These are phyloP conservation scores for Crenuchus spilurus DNA, from an alignment of 2,797 vertebrate genomes.

Conservation along the genomic window DNA sequence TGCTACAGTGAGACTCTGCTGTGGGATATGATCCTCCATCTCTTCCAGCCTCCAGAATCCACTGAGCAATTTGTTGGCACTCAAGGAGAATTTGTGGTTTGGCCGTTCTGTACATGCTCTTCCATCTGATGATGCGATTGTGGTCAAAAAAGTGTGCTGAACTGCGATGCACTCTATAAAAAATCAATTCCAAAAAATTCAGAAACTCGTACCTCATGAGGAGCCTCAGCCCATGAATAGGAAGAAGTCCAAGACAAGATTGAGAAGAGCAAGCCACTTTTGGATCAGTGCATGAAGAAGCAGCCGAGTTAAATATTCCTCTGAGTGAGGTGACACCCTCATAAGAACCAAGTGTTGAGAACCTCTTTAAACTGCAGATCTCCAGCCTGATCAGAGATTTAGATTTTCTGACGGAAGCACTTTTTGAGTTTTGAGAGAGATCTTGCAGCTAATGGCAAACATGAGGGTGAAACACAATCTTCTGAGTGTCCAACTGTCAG, in stretches of 20 bases:
- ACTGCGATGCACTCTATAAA: not conserved
- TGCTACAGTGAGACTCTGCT: slow-evolving; percentile 4
- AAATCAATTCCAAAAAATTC: not conserved
- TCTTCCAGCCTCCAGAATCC: not conserved
- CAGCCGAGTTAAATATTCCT: not conserved
- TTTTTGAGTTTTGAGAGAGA: slow-evolving; percentile 11
- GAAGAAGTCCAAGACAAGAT: not conserved
- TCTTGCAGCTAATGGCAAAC: slow-evolving; percentile 4
- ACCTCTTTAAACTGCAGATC: not conserved
- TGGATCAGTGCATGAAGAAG: not conserved
- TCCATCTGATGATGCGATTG: slow-evolving; percentile 26
- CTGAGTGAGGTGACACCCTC: not conserved
- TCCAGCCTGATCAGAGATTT: slow-evolving; percentile 1
- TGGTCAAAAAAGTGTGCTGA: slow-evolving; percentile 12
- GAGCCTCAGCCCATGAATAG: not conserved
- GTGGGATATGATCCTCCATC: not conserved
- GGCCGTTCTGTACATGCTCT: slow-evolving; percentile 20
- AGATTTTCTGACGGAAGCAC: not conserved
- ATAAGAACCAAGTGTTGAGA: not conserved
- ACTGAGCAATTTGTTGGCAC: slow-evolving; percentile 26
- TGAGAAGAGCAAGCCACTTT: not conserved
- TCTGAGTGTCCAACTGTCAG: not conserved
- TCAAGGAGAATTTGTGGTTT: slow-evolving; percentile 27
- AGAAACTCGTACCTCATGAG: not conserved
- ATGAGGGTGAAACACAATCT: not conserved